phyloP scores from a whole-genome alignment of 1,140 invertebrate genomes.

The Globodera rostochiensis region DNA sequence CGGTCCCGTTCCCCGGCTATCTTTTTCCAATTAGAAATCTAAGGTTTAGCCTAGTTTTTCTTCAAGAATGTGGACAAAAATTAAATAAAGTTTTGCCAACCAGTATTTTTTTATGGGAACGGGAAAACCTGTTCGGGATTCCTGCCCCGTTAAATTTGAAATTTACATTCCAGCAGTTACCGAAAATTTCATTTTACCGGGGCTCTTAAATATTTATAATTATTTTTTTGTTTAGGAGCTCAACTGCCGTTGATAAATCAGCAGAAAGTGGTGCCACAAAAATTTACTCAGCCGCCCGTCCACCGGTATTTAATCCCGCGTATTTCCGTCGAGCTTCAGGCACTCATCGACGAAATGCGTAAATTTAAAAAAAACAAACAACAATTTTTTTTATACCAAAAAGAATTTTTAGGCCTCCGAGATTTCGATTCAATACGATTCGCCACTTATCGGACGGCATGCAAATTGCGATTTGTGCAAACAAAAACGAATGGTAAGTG shows the following conservation, averaged over 20 bases:
- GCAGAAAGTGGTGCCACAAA: constrained; percentile 8
- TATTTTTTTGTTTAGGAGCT: background rate
- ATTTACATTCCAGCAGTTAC: background rate
- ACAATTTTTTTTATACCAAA: constrained; percentile 29
- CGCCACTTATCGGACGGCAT: constrained; percentile 92
- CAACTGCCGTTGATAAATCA: background rate
- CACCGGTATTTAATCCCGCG: constrained; percentile 3
- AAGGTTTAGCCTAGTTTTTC: too few relatives aligned
- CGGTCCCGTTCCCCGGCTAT: too few relatives aligned
- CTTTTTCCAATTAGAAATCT: too few relatives aligned
- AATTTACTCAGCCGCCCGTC: background rate
- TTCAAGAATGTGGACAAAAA: too few relatives aligned
- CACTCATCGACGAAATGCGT: constrained; percentile 64
- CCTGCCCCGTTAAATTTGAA: too few relatives aligned
- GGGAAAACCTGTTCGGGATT: too few relatives aligned
- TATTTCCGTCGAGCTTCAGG: constrained; percentile 49
- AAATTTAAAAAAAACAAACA: constrained; percentile 10
- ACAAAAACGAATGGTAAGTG: constrained; percentile 82
- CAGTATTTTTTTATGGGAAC: too few relatives aligned
- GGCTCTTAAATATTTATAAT: background rate
- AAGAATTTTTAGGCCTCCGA: constrained; percentile 73
- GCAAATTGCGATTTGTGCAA: constrained; percentile 92
- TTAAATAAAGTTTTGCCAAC: too few relatives aligned
- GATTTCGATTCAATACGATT: constrained; percentile 94
- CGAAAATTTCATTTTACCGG: background rate